phyloP scores from a whole-genome alignment of 1,140 invertebrate species.

The Drosophila orosa region DNA sequence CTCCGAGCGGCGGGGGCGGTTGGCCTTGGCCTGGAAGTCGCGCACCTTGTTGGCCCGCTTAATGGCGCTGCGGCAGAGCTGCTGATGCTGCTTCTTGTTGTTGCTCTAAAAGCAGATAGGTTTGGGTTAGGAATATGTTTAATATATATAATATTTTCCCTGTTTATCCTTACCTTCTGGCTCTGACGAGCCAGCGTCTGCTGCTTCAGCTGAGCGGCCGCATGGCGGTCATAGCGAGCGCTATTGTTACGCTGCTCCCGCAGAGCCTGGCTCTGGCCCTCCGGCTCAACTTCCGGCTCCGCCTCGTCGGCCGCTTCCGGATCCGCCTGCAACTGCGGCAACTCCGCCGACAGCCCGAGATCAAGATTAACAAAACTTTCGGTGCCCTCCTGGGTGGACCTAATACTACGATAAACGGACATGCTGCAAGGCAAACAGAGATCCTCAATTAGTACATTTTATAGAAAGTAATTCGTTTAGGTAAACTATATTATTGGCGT shows the following conservation, averaged over 20 bases:
- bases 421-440: slow-evolving; percentile 86
- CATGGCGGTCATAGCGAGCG: slow-evolving; percentile 71
- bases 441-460: background rate
- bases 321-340: slow-evolving; percentile 21
- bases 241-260: slow-evolving; percentile 51
- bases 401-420: slow-evolving; percentile 89
- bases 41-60: slow-evolving; percentile 88
- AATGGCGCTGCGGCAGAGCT: slow-evolving; percentile 86
- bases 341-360: slow-evolving; percentile 64
- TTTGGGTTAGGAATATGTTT: background rate
- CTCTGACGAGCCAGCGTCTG: slow-evolving; percentile 66
- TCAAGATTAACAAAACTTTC: slow-evolving; percentile 83
- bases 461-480: background rate
- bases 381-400: slow-evolving; percentile 68
- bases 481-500: slow-evolving; percentile 25
- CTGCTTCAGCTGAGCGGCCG: slow-evolving; percentile 71
- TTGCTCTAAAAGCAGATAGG: slow-evolving; percentile 55
- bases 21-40: slow-evolving; percentile 87
- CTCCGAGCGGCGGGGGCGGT: slow-evolving; percentile 87
- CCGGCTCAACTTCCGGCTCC: slow-evolving; percentile 29
- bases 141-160: too few species aligned
- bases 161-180: slow-evolving; percentile 65
- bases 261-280: slow-evolving; percentile 39
- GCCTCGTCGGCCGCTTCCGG: slow-evolving; percentile 18
- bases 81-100: slow-evolving; percentile 85